Evolutionary conservation across 2,113 vertebrate genomes (phyloP).

Genomic region (Thamnaconus septentrionalis): DNA sequence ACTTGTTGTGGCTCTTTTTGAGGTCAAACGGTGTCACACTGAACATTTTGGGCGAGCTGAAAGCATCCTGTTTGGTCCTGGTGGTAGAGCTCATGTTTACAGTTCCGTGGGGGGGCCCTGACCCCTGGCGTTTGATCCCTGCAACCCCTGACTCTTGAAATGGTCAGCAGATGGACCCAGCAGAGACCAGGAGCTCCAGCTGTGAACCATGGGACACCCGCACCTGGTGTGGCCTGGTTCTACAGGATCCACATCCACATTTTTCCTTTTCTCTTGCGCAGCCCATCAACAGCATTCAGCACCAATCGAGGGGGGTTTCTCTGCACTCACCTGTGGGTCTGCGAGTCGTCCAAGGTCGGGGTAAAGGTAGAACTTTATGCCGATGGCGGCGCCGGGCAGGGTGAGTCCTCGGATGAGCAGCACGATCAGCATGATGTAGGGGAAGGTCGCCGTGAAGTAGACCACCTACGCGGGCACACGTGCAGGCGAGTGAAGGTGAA

Average conservation of each 20-base stretch:
- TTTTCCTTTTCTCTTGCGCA: too few species aligned
- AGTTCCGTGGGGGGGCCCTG: conserved; percentile 35
- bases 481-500: not conserved
- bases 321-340: conserved; percentile 82
- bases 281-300: too few species aligned
- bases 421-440: conserved; percentile 91
- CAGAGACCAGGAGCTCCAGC: conserved; percentile 45
- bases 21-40: too few species aligned
- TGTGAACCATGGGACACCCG: conserved; percentile 44
- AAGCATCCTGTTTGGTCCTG: conserved; percentile 1
- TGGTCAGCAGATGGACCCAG: conserved; percentile 64
- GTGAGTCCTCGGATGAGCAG: conserved; percentile 88
- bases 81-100: conserved; percentile 39
- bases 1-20: too few species aligned
- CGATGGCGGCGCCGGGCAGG: conserved; percentile 84
- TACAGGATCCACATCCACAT: too few species aligned
- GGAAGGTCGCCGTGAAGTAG: conserved; percentile 92
- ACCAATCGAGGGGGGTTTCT: too few species aligned
- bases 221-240: conserved; percentile 25
- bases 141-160: conserved; percentile 28
- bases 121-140: conserved; percentile 23
- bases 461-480: conserved; percentile 80
- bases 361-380: conserved; percentile 91
- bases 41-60: too few species aligned
- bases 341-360: conserved; percentile 86